phyloP scores from a whole-genome alignment of 2,888 invertebrate species.

The Plemyria rubiginata region DNA sequence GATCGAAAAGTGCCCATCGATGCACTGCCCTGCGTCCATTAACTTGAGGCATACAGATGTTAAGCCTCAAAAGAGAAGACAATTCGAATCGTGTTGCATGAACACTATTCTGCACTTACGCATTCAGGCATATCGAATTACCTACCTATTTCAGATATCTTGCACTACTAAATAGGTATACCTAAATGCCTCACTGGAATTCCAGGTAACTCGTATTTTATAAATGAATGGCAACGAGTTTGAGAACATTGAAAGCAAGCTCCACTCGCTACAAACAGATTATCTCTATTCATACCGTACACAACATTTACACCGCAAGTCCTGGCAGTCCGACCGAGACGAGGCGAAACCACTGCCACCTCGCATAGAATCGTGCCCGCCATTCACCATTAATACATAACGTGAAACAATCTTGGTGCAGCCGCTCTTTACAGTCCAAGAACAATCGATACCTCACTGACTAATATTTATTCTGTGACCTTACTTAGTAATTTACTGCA shows the following conservation, averaged over 20 bases:
- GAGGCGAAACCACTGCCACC: constrained; percentile 15
- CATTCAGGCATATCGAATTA: too few species aligned
- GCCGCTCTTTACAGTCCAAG: constrained; percentile 57
- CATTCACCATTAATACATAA: constrained; percentile 64
- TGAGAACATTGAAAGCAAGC: not conserved
- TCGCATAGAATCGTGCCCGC: constrained; percentile 24
- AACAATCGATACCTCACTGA: constrained; percentile 61
- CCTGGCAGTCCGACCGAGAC: constrained; percentile 10
- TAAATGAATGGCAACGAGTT: not conserved
- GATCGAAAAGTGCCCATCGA: too few species aligned
- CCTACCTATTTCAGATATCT: too few species aligned
- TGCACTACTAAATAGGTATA: too few species aligned
- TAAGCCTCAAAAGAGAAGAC: too few species aligned
- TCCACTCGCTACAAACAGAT: constrained; percentile 16
- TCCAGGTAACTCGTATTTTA: not conserved
- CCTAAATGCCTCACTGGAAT: too few species aligned
- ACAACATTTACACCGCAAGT: constrained; percentile 19
- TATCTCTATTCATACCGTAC: constrained; percentile 16
- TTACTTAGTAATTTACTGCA: constrained; percentile 65
- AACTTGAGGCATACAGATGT: too few species aligned
- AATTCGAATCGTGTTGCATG: too few species aligned
- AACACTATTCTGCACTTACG: too few species aligned
- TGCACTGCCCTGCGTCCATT: too few species aligned
- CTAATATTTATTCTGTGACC: constrained; percentile 30
- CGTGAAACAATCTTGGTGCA: constrained; percentile 63